Evolutionary conservation across 2,888 invertebrate genomes (phyloP).

Genomic region (Priocnemis perturbator): DNA sequence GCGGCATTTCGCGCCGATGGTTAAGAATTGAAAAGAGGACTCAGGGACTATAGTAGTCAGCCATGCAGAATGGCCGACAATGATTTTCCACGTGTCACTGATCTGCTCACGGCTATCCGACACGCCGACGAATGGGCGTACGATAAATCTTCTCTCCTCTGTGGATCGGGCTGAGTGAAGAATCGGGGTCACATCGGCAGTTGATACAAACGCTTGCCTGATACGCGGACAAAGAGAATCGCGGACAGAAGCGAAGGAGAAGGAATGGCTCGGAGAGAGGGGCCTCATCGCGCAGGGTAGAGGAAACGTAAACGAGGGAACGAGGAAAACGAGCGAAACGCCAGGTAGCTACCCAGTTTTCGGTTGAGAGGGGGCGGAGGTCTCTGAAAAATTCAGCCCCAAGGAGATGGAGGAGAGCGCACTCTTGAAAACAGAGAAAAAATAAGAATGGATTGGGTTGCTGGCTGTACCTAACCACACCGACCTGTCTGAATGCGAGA

Average conservation of each 20-base stretch:
- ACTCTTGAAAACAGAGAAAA: too few relatives aligned
- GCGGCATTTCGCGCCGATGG: not conserved
- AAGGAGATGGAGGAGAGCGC: too few relatives aligned
- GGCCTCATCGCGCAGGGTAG: not conserved
- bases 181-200: slow-evolving; percentile 47
- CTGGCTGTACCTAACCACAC: not conserved
- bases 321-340: not conserved
- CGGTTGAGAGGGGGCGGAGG: too few relatives aligned
- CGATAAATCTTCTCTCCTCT: slow-evolving; percentile 27
- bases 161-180: slow-evolving; percentile 50
- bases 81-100: slow-evolving; percentile 40
- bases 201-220: slow-evolving; percentile 40
- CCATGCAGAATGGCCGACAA: slow-evolving; percentile 21
- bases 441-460: too few relatives aligned
- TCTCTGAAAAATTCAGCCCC: too few relatives aligned
- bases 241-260: not conserved
- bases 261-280: not conserved
- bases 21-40: slow-evolving; percentile 3
- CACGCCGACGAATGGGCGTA: slow-evolving; percentile 32
- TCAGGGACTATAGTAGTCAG: not conserved
- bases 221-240: slow-evolving; percentile 36
- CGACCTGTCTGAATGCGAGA: too few relatives aligned
- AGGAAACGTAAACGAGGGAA: not conserved
- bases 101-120: slow-evolving; percentile 33
- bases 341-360: not conserved